Evolutionary conservation across 2,113 vertebrate species (phyloP).

Genomic region (Vicugna pacos): DNA sequence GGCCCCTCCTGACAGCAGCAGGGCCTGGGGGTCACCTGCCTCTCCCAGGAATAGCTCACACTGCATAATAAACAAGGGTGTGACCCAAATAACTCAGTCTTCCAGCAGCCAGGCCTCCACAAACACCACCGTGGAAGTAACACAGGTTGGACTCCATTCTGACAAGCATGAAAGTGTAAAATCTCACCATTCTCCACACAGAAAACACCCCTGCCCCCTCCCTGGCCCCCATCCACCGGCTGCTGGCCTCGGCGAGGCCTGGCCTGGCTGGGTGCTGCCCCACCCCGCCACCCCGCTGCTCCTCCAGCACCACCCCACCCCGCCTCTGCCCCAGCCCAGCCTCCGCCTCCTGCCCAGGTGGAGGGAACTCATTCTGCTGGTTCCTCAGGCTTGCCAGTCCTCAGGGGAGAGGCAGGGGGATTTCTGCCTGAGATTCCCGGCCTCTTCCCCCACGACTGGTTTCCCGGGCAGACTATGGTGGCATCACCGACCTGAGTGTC

Average conservation of each 20-base stretch:
- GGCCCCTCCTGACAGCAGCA: background rate
- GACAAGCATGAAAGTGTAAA: background rate
- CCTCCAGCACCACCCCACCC: too few relatives aligned
- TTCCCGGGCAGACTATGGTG: background rate
- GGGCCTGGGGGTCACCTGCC: background rate
- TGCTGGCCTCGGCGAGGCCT: background rate
- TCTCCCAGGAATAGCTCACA: background rate
- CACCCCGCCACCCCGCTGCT: background rate
- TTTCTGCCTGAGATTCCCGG: accelerated
- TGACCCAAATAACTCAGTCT: background rate
- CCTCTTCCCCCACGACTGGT: background rate
- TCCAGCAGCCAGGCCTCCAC: background rate
- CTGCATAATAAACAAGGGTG: background rate
- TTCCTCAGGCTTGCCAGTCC: background rate
- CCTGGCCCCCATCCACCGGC: background rate
- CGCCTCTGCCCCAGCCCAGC: background rate
- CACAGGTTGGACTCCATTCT: background rate
- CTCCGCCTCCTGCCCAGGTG: background rate
- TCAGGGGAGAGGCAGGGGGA: background rate
- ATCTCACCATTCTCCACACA: background rate
- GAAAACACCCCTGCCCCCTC: background rate
- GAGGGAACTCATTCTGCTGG: background rate
- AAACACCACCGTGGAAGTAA: background rate
- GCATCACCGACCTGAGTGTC: too few relatives aligned
- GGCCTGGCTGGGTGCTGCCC: background rate